Conservation (phyloP, 2,888 invertebrate genomes). For the Patella pellucida region DNA sequence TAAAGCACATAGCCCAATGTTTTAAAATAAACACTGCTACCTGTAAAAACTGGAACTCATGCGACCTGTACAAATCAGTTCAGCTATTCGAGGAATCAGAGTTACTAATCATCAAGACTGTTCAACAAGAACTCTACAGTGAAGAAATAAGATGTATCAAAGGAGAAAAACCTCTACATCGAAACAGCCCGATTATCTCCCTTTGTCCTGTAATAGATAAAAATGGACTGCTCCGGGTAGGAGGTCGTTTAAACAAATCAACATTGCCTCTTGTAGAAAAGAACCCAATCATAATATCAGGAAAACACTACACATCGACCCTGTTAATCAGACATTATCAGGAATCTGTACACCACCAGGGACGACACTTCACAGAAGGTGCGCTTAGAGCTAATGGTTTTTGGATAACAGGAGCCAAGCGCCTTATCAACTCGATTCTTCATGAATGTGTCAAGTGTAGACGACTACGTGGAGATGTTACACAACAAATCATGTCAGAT, state of each 20-base stretch:
- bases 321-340: constrained; percentile 32
- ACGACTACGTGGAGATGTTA: constrained; percentile 27
- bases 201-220: background rate
- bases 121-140: too few relatives aligned
- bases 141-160: too few relatives aligned
- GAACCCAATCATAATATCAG: background rate
- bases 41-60: too few relatives aligned
- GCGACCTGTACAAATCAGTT: too few relatives aligned
- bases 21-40: too few relatives aligned
- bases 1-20: constrained; percentile 7
- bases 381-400: constrained; percentile 30
- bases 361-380: constrained; percentile 38
- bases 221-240: too few relatives aligned
- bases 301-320: constrained; percentile 25
- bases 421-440: constrained; percentile 28
- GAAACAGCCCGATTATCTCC: background rate
- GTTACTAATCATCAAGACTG: too few relatives aligned
- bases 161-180: too few relatives aligned
- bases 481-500: constrained; percentile 36
- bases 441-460: constrained; percentile 29
- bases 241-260: too few relatives aligned
- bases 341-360: constrained; percentile 36
- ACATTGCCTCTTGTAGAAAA: too few relatives aligned
- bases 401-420: constrained; percentile 38
- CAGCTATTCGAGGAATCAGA: too few relatives aligned